A percentile compares a stretch with the other conserved stretches of the same genome.
Evolutionary conservation across 35 echinoderm and acorn worm species (phyloP).

Genomic region (Apostichopus japonicus): DNA sequence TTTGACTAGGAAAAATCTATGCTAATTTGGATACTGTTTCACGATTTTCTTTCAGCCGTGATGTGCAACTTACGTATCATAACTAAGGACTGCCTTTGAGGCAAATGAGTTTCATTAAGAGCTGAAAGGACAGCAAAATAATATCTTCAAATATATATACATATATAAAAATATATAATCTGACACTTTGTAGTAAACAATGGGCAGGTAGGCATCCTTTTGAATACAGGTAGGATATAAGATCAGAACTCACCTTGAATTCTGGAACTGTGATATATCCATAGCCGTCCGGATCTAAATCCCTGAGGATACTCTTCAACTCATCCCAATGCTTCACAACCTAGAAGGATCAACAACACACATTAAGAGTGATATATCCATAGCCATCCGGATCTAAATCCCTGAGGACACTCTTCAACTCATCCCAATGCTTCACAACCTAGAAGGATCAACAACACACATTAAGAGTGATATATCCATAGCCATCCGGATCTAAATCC

Average conservation of each 20-base stretch:
- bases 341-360: no score
- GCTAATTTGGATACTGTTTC: no score
- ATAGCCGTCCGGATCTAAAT: slow-evolving; percentile 54
- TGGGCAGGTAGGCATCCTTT: no score
- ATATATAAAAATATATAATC: no score
- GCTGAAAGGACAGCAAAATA: slow-evolving; percentile 11
- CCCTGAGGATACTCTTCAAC: slow-evolving; percentile 8
- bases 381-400: slow-evolving; percentile 55
- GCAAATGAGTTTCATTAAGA: not conserved
- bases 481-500: slow-evolving; percentile 56
- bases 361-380: no score
- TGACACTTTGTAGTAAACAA: no score
- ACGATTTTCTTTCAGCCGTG: no score
- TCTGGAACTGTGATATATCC: slow-evolving; percentile 29
- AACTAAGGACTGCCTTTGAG: no score
- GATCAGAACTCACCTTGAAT: slow-evolving; percentile 69
- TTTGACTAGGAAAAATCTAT: no score
- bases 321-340: slow-evolving; percentile 83
- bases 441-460: no score
- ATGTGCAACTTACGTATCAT: no score
- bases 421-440: slow-evolving; percentile 83
- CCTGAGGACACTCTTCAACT: not conserved
- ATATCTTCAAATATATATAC: not conserved
- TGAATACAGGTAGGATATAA: not conserved
- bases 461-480: no score